Evolutionary conservation across 2,797 vertebrate species (phyloP).

Genomic region (Eremophila alpestris): DNA sequence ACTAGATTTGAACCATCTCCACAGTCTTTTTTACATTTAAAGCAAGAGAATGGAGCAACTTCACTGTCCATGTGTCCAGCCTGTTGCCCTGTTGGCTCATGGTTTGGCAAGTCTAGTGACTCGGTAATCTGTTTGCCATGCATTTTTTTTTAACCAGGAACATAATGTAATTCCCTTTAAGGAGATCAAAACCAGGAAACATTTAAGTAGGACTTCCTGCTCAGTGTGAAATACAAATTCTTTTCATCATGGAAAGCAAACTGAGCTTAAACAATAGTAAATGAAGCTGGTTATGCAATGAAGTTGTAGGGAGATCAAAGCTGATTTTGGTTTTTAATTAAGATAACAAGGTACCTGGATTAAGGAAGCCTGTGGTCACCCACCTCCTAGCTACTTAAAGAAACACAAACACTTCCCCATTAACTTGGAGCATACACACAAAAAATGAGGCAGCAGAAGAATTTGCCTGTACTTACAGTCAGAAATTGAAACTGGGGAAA

Average conservation of each 20-base stretch:
- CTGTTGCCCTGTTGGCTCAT: not conserved
- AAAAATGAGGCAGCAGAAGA: not conserved
- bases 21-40: not conserved
- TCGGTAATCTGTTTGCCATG: slow-evolving; percentile 21
- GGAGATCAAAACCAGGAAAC: slow-evolving; percentile 69
- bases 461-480: not conserved
- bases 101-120: not conserved
- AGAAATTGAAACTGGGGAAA: not conserved
- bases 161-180: slow-evolving; percentile 43
- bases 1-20: not conserved
- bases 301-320: slow-evolving; percentile 56
- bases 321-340: slow-evolving; percentile 60
- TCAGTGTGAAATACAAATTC: slow-evolving; percentile 67
- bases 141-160: slow-evolving; percentile 29
- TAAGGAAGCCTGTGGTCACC: slow-evolving; percentile 48
- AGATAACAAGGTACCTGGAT: slow-evolving; percentile 58
- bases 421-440: not conserved
- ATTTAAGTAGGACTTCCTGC: slow-evolving; percentile 69
- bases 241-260: slow-evolving; percentile 69
- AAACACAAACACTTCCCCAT: slow-evolving; percentile 51
- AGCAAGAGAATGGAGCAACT: not conserved
- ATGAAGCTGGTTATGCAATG: slow-evolving; percentile 66
- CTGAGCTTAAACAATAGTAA: slow-evolving; percentile 64
- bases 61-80: not conserved
- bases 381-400: slow-evolving; percentile 11